Base-by-base conservation (phyloP, 2,797 vertebrate species). In the Sus cebifrons region DNA sequence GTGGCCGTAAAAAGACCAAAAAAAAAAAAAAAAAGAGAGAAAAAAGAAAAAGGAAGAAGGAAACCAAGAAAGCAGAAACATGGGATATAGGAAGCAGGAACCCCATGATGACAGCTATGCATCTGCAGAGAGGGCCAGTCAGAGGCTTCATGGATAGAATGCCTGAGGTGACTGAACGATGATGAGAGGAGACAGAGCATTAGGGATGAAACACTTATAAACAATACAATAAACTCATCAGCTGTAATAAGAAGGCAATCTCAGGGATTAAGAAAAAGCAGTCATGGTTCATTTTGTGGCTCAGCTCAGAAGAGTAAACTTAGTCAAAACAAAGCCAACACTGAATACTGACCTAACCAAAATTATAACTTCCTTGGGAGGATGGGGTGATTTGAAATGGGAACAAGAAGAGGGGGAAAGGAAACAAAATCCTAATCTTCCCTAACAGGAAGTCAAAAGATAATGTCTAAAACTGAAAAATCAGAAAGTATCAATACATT, bases 271-370 rank as follows among this genome's bases (percentile, higher is more conserved):
- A 13, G 58, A 58, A 87, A 93, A 86, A 73, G 56, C 64, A 65
- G 23, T 79, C 52, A 10, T 68, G 18, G 36, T 56, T 75, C 68
- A 74, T 70, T 86, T 40, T 67, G 15, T 73, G 40, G 62, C 44
- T 62, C 44, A 85, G 23, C 40, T 85, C 68, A n/a, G 64, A 81
- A 68, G 23, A 68, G 52, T n/a, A 94, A 88, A 79, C 49, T 79
- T 56, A n/a, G 40, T 91, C 40, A 93, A 78, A 94, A 49, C 25
- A 91, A 89, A 90, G 49, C 23, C 40, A 94, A 85, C 32, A 68
- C 18, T 78, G 77, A 86, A 60, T 91, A 64, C 10, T 36, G 58
- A 79, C 14, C 29, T 67, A 67, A 74, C 27, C 18, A 67, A 91
- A 85, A 85, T 60, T 85, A 20, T 60, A 65, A 87, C 32, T 86